Percentiles rank a stretch among this genome's conserved stretches.
phyloP scores from a whole-genome alignment of 2,888 invertebrate genomes.

The Drosophila subsilvestris region DNA sequence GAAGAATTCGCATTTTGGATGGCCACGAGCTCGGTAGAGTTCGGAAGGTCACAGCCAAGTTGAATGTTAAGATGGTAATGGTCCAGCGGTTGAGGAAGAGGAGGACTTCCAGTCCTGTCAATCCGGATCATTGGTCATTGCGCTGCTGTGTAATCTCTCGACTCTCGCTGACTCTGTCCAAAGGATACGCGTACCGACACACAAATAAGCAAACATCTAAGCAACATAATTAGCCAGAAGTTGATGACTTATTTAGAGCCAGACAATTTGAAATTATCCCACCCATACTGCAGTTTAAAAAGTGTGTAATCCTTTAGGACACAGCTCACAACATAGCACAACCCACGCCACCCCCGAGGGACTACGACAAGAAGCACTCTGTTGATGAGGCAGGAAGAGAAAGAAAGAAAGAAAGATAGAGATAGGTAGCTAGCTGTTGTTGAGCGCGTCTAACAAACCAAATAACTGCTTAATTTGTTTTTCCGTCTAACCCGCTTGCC shows the following conservation, averaged over 20 bases:
- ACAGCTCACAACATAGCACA: background rate
- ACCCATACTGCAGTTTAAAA: background rate
- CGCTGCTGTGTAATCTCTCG: too few relatives aligned
- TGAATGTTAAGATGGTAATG: too few relatives aligned
- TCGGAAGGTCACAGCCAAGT: too few relatives aligned
- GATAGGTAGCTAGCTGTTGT: constrained; percentile 8
- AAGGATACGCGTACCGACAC: background rate
- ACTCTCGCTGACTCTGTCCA: background rate
- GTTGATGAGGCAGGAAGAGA: constrained; percentile 9
- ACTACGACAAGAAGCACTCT: background rate
- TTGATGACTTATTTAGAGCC: background rate
- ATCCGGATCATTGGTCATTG: too few relatives aligned
- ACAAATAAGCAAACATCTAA: background rate
- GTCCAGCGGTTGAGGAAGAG: too few relatives aligned
- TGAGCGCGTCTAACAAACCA: constrained; percentile 53
- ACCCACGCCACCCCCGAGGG: background rate
- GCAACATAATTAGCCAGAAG: background rate
- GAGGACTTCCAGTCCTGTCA: too few relatives aligned
- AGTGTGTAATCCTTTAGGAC: background rate
- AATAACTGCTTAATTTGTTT: constrained; percentile 79
- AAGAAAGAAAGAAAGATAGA: background rate
- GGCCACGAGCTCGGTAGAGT: too few relatives aligned
- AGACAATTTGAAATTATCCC: background rate
- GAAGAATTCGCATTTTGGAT: too few relatives aligned
- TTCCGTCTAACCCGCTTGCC: constrained; percentile 39